These are phyloP conservation scores for Ormyrus rosae DNA, from an alignment of 2,888 invertebrate genomes.

Conservation along the genomic window DNA sequence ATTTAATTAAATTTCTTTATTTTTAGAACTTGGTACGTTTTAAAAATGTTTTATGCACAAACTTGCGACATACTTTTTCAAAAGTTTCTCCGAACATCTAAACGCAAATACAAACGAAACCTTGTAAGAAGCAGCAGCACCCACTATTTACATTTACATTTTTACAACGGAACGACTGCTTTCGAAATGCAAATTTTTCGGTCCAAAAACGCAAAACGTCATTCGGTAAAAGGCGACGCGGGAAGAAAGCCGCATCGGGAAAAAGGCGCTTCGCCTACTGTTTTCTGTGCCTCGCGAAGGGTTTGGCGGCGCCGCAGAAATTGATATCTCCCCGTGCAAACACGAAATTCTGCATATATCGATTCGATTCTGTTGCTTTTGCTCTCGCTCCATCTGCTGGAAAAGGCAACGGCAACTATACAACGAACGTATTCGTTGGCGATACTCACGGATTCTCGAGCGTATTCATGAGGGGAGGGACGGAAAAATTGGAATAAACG, in stretches of 20 bases:
- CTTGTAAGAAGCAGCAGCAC: not conserved
- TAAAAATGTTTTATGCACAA: too few relatives aligned
- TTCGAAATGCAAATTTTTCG: not conserved
- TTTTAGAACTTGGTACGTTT: too few relatives aligned
- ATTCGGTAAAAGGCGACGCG: conserved; percentile 2
- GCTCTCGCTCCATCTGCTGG: too few relatives aligned
- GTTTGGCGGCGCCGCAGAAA: too few relatives aligned
- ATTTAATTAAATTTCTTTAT: too few relatives aligned
- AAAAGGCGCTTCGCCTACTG: too few relatives aligned
- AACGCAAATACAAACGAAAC: not conserved
- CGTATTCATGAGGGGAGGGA: not conserved
- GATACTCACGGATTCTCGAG: not conserved
- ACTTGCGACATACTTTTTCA: too few relatives aligned
- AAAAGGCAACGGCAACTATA: too few relatives aligned
- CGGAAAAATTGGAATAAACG: not conserved
- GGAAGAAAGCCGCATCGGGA: not conserved
- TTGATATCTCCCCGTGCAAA: not conserved
- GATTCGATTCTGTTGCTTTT: not conserved
- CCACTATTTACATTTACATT: not conserved
- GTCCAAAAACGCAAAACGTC: not conserved
- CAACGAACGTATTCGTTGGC: too few relatives aligned
- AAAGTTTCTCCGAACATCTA: too few relatives aligned
- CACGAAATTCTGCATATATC: not conserved
- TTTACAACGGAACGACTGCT: not conserved
- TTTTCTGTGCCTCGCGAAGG: too few relatives aligned